Conservation (phyloP, 2,888 invertebrate species). For the Allolobophora icterica region DNA sequence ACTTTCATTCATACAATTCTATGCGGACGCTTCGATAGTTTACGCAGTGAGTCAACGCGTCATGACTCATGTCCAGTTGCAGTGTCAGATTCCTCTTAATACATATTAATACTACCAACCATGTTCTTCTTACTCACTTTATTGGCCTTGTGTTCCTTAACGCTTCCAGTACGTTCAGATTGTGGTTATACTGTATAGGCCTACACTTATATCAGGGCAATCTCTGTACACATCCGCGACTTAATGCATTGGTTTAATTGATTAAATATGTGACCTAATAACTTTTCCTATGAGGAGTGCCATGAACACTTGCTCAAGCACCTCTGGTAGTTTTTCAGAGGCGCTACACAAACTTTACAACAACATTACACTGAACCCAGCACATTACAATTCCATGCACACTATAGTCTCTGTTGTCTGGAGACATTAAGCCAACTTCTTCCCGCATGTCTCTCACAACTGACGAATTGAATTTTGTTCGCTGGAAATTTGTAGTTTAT, state of each 20-base stretch:
- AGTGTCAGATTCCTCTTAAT: neutral
- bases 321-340: neutral
- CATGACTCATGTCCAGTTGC: no score
- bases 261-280: neutral
- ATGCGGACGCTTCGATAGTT: no score
- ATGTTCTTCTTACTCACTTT: neutral
- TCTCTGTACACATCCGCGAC: neutral
- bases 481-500: neutral
- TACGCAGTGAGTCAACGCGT: neutral
- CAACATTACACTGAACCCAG: neutral
- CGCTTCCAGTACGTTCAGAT: no score
- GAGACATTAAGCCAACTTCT: no score
- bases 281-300: neutral
- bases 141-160: no score
- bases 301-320: neutral
- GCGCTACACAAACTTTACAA: neutral
- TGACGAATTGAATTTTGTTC: no score
- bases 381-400: no score
- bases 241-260: no score
- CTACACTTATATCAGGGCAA: neutral
- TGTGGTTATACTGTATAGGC: neutral
- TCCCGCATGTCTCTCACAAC: no score
- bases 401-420: no score
- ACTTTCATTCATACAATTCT: neutral
- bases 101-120: neutral